Conservation (phyloP, 1,140 invertebrate species). For the Diprion similis region DNA sequence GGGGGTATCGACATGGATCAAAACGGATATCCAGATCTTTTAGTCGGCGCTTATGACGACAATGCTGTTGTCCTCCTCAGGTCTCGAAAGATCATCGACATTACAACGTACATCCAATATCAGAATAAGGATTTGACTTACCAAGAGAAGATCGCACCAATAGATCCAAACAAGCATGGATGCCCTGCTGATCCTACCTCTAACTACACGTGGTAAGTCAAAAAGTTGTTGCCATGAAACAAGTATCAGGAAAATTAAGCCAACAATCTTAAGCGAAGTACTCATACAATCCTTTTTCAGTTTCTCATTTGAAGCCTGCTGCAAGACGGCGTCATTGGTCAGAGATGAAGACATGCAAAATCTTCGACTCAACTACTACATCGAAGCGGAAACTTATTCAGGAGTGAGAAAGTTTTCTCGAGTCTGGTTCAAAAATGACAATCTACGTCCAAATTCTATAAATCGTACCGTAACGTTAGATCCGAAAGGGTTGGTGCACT, state of each 20-base stretch:
- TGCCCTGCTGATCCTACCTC: constrained; percentile 71
- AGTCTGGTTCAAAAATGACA: constrained; percentile 73
- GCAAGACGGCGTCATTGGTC: constrained; percentile 74
- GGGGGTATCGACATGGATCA: constrained; percentile 89
- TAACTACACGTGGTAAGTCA: constrained; percentile 75
- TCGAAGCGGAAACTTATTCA: constrained; percentile 85
- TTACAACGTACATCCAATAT: constrained; percentile 65
- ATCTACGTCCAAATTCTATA: constrained; percentile 63
- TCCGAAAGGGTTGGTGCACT: constrained; percentile 65
- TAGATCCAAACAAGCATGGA: constrained; percentile 80
- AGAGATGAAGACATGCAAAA: constrained; percentile 61
- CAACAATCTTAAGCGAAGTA: constrained; percentile 17
- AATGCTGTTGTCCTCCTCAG: constrained; percentile 77
- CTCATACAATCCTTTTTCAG: constrained; percentile 52
- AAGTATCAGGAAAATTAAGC: not conserved
- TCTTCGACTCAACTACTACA: constrained; percentile 73
- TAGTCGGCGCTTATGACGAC: constrained; percentile 87
- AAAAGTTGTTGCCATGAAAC: constrained; percentile 26
- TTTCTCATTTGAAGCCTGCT: constrained; percentile 89
- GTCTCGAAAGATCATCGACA: constrained; percentile 86
- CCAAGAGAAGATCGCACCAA: constrained; percentile 71
- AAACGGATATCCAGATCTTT: constrained; percentile 91
- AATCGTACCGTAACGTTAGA: constrained; percentile 66
- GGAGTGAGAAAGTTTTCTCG: constrained; percentile 82
- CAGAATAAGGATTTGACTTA: constrained; percentile 42